phyloP scores from a whole-genome alignment of 2,797 vertebrate species.

The Myioborus miniatus region DNA sequence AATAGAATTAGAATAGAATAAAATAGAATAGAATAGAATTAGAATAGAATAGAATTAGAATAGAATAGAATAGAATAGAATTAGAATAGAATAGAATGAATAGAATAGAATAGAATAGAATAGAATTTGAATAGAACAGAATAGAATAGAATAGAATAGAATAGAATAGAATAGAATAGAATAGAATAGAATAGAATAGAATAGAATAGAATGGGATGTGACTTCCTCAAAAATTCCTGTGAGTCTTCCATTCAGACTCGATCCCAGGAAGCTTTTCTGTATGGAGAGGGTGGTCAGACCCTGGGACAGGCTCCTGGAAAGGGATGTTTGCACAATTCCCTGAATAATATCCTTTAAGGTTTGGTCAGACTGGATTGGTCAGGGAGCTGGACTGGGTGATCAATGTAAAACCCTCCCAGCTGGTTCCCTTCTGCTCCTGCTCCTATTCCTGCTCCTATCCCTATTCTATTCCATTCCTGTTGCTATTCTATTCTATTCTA shows the following conservation, averaged over 20 bases:
- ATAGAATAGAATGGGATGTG: background rate
- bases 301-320: background rate
- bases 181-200: too few species aligned
- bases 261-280: background rate
- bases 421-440: background rate
- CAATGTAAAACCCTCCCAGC: background rate
- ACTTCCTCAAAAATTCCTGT: background rate
- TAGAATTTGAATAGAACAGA: background rate
- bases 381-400: background rate
- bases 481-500: background rate
- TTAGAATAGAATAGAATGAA: background rate
- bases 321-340: background rate
- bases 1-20: too few species aligned
- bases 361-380: background rate
- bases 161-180: too few species aligned
- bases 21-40: too few species aligned
- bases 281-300: background rate
- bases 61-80: too few species aligned
- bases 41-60: too few species aligned
- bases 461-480: background rate
- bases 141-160: too few species aligned
- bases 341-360: background rate
- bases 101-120: background rate
- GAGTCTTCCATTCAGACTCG: background rate
- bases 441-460: rapidly evolving